Conservation (phyloP, 2,888 invertebrate genomes). For the Polylopha cassiicola region DNA sequence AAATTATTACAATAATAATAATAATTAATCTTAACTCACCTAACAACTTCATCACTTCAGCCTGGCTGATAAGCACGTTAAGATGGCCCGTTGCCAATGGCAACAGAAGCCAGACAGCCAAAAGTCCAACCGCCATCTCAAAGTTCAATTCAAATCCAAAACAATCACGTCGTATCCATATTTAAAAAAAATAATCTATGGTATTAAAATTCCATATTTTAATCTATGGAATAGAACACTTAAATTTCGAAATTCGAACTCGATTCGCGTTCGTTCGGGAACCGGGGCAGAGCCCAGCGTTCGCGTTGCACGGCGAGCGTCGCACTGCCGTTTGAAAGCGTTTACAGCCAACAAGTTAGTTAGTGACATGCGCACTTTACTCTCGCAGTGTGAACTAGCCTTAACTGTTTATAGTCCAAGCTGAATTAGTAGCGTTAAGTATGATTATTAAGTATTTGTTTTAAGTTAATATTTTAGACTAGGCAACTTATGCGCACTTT, state of each 20-base stretch:
- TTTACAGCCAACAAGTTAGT: conserved; percentile 69
- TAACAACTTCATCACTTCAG: conserved; percentile 87
- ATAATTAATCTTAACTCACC: conserved; percentile 81
- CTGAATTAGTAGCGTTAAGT: too few relatives aligned
- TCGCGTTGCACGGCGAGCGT: conserved; percentile 53
- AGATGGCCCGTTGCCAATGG: conserved; percentile 82
- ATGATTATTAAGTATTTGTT: too few relatives aligned
- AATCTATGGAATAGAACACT: conserved; percentile 21
- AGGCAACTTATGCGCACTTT: too few relatives aligned
- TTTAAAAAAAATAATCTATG: conserved; percentile 22
- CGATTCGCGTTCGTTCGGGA: conserved; percentile 33
- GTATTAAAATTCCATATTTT: conserved; percentile 7
- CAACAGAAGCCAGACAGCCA: conserved; percentile 66
- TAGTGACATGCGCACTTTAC: conserved; percentile 65
- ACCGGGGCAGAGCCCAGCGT: conserved; percentile 28
- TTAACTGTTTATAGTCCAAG: too few relatives aligned
- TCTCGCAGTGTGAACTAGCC: conserved; percentile 30
- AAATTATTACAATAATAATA: too few relatives aligned
- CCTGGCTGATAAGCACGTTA: conserved; percentile 87
- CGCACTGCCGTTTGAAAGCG: conserved; percentile 66
- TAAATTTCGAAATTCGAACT: conserved; percentile 30
- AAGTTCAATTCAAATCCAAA: conserved; percentile 41
- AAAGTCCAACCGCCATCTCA: conserved; percentile 61
- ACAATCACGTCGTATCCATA: conserved; percentile 42
- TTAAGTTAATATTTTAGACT: too few relatives aligned